Conservation (phyloP, 2,888 invertebrate species). For the Teleogryllus oceanicus region DNA sequence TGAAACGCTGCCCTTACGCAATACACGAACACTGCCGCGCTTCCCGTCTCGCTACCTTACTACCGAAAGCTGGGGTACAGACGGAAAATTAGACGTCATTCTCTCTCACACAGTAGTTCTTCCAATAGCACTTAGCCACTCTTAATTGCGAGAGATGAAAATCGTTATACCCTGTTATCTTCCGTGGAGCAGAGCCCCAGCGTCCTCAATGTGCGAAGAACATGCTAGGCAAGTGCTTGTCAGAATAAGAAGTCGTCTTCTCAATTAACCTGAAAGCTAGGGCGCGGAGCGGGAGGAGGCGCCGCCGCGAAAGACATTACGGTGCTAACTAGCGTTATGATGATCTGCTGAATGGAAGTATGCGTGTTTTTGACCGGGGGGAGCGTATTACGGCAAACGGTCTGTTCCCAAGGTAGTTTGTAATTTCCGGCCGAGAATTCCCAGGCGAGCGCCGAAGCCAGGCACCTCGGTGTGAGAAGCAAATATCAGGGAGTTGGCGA, state of each 20-base stretch:
- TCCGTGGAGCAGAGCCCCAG: background rate
- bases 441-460: constrained; percentile 18
- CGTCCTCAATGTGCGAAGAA: constrained; percentile 7
- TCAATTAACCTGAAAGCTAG: constrained; percentile 18
- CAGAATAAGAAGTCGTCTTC: background rate
- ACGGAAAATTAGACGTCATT: background rate
- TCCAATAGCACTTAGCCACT: background rate
- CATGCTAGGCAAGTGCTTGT: background rate
- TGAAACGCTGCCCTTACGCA: too few species aligned
- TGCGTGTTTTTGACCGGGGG: background rate
- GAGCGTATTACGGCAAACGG: background rate
- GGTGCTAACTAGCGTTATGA: constrained; percentile 9
- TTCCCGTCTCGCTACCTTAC: too few species aligned
- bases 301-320: background rate
- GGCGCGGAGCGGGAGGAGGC: background rate
- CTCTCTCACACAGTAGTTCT: background rate
- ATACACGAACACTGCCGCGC: too few species aligned
- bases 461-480: constrained; percentile 11
- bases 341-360: background rate
- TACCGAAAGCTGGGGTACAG: too few species aligned
- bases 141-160: background rate
- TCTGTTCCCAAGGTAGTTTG: constrained; percentile 18
- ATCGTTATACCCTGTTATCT: background rate
- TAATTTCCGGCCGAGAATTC: constrained; percentile 18
- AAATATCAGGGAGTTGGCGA: constrained; percentile 20